Percentiles rank a stretch among this genome's conserved stretches.
Conservation (phyloP, 1,140 invertebrate genomes). For the Micrasema longulum region DNA sequence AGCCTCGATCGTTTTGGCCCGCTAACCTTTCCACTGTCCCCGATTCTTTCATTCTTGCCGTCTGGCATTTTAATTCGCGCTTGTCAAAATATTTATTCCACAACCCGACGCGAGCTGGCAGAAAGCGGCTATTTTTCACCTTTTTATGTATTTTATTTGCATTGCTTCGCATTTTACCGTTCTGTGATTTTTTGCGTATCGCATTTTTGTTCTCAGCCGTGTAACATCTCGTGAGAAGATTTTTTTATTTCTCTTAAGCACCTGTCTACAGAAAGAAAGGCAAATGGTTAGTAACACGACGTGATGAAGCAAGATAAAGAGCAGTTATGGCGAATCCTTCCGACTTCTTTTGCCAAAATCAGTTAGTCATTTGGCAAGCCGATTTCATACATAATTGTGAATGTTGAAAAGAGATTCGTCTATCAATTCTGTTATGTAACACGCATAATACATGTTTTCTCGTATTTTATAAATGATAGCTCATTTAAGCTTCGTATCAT, state of each 20-base stretch:
- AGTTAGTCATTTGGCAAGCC: slow-evolving; percentile 1
- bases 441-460: too few species aligned
- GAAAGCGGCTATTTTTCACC: not conserved
- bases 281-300: slow-evolving; percentile 2
- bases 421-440: too few species aligned
- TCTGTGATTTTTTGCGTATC: not conserved
- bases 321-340: slow-evolving; percentile 1
- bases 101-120: not conserved
- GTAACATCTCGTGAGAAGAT: slow-evolving; percentile 19
- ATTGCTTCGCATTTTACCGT: not conserved
- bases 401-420: too few species aligned
- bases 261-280: slow-evolving; percentile 19
- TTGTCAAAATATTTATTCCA: slow-evolving; percentile 3
- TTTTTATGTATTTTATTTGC: not conserved
- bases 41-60: not conserved
- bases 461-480: too few species aligned
- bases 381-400: not conserved
- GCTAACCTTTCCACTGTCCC: slow-evolving; percentile 23
- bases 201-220: slow-evolving; percentile 21
- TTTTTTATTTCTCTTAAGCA: not conserved
- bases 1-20: slow-evolving; percentile 20
- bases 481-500: too few species aligned
- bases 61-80: not conserved
- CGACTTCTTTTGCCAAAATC: slow-evolving; percentile 5
- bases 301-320: not conserved